A percentile compares a stretch with the other conserved stretches of the same genome.
Conservation (phyloP, 2,888 invertebrate genomes). For the Xestoiulus laeticollis region DNA sequence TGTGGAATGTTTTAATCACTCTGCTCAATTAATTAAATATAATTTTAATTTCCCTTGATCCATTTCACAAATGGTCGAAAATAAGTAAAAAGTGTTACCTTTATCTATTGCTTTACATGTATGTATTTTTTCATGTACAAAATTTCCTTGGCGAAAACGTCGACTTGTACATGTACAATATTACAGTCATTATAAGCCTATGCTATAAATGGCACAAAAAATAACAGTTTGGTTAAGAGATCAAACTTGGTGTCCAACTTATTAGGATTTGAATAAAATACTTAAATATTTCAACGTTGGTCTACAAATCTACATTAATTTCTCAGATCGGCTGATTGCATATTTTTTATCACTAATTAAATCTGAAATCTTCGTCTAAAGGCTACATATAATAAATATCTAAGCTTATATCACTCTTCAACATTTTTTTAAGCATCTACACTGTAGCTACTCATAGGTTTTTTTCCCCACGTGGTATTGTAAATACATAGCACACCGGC, state of each 20-base stretch:
- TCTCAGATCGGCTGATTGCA: not conserved
- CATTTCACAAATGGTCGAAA: not conserved
- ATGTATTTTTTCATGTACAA: not conserved
- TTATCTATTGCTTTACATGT: not conserved
- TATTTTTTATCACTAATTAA: conserved; percentile 20
- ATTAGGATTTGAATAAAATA: not conserved
- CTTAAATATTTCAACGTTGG: not conserved
- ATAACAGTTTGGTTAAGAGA: too few relatives aligned
- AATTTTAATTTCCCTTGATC: too few relatives aligned
- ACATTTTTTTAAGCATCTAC: not conserved
- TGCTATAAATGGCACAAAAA: too few relatives aligned
- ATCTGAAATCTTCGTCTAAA: not conserved
- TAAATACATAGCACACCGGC: not conserved
- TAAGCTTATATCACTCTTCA: not conserved
- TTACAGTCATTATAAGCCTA: too few relatives aligned
- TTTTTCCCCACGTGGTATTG: not conserved
- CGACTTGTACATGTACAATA: not conserved
- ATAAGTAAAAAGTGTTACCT: not conserved
- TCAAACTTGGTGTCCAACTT: not conserved
- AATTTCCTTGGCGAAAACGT: not conserved
- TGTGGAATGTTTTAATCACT: not conserved
- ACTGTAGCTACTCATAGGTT: not conserved
- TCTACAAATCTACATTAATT: conserved; percentile 15
- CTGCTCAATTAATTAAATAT: not conserved
- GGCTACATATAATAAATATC: conserved; percentile 37